Evolutionary conservation across 2,113 vertebrate species (phyloP).

Genomic region (Oncorhynchus kisutch): DNA sequence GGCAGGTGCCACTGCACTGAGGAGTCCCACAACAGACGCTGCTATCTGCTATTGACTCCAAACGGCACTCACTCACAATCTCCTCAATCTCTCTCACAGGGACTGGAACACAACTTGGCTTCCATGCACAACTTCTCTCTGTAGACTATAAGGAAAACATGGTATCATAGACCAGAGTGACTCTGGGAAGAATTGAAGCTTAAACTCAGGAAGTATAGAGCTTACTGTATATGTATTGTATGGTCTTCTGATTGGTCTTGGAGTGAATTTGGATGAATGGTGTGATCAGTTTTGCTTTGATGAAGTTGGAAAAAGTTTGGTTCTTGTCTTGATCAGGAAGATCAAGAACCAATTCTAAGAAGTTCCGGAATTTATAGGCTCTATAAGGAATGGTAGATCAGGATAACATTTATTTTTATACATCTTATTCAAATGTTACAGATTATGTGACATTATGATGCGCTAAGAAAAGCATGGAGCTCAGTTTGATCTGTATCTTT

Average conservation of each 20-base stretch:
- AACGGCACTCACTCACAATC: constrained; percentile 54
- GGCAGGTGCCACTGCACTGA: constrained; percentile 62
- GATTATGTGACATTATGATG: too few species aligned
- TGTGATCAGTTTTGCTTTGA: too few species aligned
- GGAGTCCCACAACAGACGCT: constrained; percentile 67
- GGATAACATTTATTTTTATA: too few species aligned
- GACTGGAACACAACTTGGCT: constrained; percentile 33
- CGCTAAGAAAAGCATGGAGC: background rate
- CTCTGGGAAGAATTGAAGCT: constrained; percentile 47
- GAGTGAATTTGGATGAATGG: background rate
- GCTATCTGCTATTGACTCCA: constrained; percentile 40
- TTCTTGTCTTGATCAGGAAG: too few species aligned
- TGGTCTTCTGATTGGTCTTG: background rate
- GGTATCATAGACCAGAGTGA: constrained; percentile 41
- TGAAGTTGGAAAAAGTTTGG: too few species aligned
- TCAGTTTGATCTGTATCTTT: background rate
- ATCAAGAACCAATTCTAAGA: too few species aligned
- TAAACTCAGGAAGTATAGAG: constrained; percentile 15
- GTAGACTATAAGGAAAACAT: constrained; percentile 38
- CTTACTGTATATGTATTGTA: background rate
- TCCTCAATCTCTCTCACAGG: constrained; percentile 43
- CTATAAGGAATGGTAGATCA: too few species aligned
- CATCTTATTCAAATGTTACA: too few species aligned
- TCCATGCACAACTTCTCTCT: constrained; percentile 50
- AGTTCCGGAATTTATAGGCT: too few species aligned